A percentile compares a stretch with the other conserved stretches of the same genome.
Conservation (phyloP, 2,888 invertebrate species). For the Volucella zonaria region DNA sequence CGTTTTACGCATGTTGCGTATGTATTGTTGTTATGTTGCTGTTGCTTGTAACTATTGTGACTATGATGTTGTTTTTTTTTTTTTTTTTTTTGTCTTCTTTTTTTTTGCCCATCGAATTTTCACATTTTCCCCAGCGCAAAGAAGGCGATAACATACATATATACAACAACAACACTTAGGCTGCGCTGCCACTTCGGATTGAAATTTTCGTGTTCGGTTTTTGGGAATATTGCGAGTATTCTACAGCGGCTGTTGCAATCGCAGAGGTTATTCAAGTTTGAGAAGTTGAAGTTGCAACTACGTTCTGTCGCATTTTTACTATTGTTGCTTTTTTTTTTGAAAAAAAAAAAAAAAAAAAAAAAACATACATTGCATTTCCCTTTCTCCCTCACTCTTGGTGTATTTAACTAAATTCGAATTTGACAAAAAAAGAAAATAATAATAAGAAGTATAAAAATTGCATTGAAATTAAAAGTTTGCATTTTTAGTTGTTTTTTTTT, state of each 20-base stretch:
- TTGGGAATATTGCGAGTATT: slow-evolving; percentile 72
- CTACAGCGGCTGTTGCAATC: slow-evolving; percentile 69
- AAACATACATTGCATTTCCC: neutral
- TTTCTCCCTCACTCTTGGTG: slow-evolving; percentile 29
- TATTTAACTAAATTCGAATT: neutral
- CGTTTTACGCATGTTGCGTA: slow-evolving; percentile 61
- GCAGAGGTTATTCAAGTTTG: slow-evolving; percentile 73
- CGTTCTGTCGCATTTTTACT: slow-evolving; percentile 68
- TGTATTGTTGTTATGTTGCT: slow-evolving; percentile 51
- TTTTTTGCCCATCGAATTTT: slow-evolving; percentile 71
- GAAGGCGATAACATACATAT: slow-evolving; percentile 31
- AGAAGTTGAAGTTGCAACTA: slow-evolving; percentile 74
- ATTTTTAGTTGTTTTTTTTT: neutral
- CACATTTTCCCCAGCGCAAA: slow-evolving; percentile 70
- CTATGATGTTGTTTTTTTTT: too few relatives aligned
- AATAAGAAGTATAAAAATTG: too few relatives aligned
- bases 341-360: slow-evolving; percentile 56
- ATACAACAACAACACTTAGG: slow-evolving; percentile 57
- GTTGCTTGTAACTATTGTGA: slow-evolving; percentile 35
- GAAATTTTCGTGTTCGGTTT: slow-evolving; percentile 37
- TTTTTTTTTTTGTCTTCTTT: too few relatives aligned
- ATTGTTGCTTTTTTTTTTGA: slow-evolving; percentile 44
- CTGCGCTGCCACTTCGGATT: slow-evolving; percentile 67
- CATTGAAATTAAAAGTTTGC: too few relatives aligned
- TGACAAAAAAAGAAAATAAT: too few relatives aligned